Base-by-base conservation (phyloP, 35 echinoderm and acorn worm species). In the Heliocidaris erythrogramma region DNA sequence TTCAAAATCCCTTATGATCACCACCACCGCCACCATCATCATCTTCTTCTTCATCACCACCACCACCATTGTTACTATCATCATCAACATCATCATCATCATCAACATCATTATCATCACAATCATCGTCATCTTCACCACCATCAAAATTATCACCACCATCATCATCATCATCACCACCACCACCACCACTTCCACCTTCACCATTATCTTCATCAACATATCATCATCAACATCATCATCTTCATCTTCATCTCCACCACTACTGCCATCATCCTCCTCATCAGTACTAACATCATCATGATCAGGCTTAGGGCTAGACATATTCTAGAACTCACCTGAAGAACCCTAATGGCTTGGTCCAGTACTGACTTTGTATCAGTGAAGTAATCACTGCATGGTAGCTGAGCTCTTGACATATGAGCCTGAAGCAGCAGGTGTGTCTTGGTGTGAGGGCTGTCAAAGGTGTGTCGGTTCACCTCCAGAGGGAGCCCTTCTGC, bases 391-490 rank as follows among this genome's bases (percentile, higher is more conserved):
- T 99, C 98, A 92, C 95, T 99, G 85, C 94, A 95, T 30, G 98
- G 98, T 59, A 99, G 94, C 18, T 90, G 94, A 52, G 95, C 49
- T 65, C 98, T 94, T 16, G 94, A 86, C 69, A 96, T 97, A 48
- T 99, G 95, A 47, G 98, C 98, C 78, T 99, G 98, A 24, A 99
- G 94, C 6, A 99, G 95, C 5, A 99, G 95, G 56, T 99, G 96
- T 27, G 98, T 94, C 95, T 99, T 99, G 49, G 98, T 99, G 88
- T 99, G 98, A 30, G 98, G 96, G 85, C 93, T 96, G 93, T 99
- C 96, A 78, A 94, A 99, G 48, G 98, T 95, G 85, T 99, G 97
- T 85, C 88, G 92, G 61, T 99, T 99, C 21, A 99, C 98, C 86
- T 97, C 96, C 12, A 99, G 90, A n/a, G 98, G 98, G 4, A 97